Conservation (phyloP, 2,113 vertebrate species). For the Pomatorhinus ruficollis region DNA sequence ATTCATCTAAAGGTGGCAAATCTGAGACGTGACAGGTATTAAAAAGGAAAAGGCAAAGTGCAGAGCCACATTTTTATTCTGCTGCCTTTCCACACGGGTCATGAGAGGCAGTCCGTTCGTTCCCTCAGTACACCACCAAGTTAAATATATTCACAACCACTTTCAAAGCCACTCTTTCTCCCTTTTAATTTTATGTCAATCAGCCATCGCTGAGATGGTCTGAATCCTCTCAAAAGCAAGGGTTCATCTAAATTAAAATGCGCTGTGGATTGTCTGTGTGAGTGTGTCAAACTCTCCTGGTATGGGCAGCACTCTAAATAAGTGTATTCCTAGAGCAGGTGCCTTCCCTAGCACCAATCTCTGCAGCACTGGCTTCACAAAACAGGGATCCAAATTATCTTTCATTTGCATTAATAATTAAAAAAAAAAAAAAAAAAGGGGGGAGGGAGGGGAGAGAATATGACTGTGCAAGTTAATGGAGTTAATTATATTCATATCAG, state of each 20-base stretch:
- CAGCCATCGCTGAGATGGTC: neutral
- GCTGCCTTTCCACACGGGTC: slow-evolving; percentile 21
- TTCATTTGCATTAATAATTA: neutral
- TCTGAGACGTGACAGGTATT: slow-evolving; percentile 33
- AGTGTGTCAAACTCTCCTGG: neutral
- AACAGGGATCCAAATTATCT: neutral
- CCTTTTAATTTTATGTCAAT: slow-evolving; percentile 40
- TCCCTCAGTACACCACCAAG: slow-evolving; percentile 7
- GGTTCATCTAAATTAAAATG: slow-evolving; percentile 3
- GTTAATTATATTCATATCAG: slow-evolving; percentile 1
- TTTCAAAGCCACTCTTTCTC: neutral
- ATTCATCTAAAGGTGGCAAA: slow-evolving; percentile 49
- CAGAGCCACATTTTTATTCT: slow-evolving; percentile 48
- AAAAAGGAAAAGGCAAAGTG: slow-evolving; percentile 20
- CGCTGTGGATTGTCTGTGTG: neutral
- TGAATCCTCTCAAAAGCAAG: neutral
- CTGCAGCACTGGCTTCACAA: neutral
- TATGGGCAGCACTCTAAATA: neutral
- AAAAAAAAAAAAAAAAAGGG: neutral
- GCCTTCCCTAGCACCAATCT: neutral
- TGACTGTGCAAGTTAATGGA: neutral
- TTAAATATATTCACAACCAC: slow-evolving; percentile 39
- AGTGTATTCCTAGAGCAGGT: neutral
- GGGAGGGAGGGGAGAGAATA: neutral
- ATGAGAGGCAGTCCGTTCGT: neutral